Percentiles rank a stretch among this genome's conserved stretches.
phyloP scores from a whole-genome alignment of 1,140 invertebrate genomes.

The Papilio dardanus region DNA sequence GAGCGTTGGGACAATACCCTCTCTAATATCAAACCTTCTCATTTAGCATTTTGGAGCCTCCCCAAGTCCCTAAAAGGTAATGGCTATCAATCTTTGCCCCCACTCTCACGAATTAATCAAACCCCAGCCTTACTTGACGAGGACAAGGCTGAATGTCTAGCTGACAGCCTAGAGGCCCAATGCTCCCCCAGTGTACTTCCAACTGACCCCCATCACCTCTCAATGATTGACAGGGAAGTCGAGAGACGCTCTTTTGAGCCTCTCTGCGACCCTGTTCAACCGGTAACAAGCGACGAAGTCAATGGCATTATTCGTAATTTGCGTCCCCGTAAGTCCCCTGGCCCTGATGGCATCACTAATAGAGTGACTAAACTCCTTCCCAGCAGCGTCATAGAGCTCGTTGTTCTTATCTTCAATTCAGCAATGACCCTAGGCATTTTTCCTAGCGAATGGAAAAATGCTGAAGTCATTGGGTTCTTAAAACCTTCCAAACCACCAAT shows the following conservation, averaged over 20 bases:
- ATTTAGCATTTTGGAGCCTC: slow-evolving; percentile 37
- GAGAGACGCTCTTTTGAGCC: too few relatives aligned
- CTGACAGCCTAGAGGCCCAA: slow-evolving; percentile 39
- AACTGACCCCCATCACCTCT: slow-evolving; percentile 29
- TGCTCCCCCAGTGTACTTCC: slow-evolving; percentile 24
- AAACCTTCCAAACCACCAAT: slow-evolving; percentile 68
- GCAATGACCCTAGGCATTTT: slow-evolving; percentile 17
- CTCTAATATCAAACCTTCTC: slow-evolving; percentile 28
- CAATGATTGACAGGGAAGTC: slow-evolving; percentile 8
- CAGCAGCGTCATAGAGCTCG: not conserved
- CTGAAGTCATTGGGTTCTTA: slow-evolving; percentile 59
- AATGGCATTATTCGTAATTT: too few relatives aligned
- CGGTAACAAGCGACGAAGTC: too few relatives aligned
- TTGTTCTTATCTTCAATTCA: not conserved
- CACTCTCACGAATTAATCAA: slow-evolving; percentile 22
- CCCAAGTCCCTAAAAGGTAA: slow-evolving; percentile 32
- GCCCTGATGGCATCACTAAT: too few relatives aligned
- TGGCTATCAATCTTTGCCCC: not conserved
- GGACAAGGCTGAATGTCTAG: slow-evolving; percentile 44
- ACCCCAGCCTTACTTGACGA: slow-evolving; percentile 40
- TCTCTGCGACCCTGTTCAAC: too few relatives aligned
- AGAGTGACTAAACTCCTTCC: too few relatives aligned
- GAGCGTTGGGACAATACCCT: slow-evolving; percentile 23
- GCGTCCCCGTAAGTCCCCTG: too few relatives aligned
- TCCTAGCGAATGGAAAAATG: slow-evolving; percentile 62